Evolutionary conservation across 2,888 invertebrate species (phyloP), one percentile per base, ranked within the genome.

Genomic region (Drosophila histrio): DNA sequence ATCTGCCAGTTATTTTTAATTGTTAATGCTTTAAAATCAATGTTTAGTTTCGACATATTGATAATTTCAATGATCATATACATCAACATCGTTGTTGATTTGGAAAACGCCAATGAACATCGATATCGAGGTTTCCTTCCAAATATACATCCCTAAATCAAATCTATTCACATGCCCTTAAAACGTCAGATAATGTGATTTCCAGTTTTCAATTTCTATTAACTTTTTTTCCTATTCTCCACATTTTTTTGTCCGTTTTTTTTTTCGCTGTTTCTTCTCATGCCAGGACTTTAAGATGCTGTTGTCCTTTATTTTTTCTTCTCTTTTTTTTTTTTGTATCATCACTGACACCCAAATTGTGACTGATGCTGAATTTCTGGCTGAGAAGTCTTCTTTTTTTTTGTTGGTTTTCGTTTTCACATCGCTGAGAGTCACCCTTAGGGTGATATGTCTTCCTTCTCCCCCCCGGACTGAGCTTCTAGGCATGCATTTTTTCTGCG

Each of bases 151-250:
- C 17, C 15, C 8, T 3, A 32, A 41, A 49, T 22, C 24, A 38
- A 26, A 24, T 24, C 9, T 6, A 24, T 53, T 53, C 21, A 22
- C 21, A 21, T 17, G n/a, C 34, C 36, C 34, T 30, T 7, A 26
- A 17, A 26, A 43, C 30, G 21, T n/a, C 15, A 13, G 38, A n/a
- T 70, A 54, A 70, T 57, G 43, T 53, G 39, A 15, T 57, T 63
- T 63, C 63, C 77, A 63, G 72, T 72, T 72, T 71, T 38, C 22
- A 41, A 60, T 68, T 58, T 63, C 41, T 34, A 63, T 72, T 65
- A 60, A 39, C 7, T 38, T 73, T 58, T 52, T 64, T 46, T 53
- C 26, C 6, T n/a, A 28, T 41, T 53, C 53, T 41, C 21, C 32
- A 47, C 2, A 34, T 57, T 73, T 72, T 72, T 61, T 59, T 58